Evolutionary conservation across 1,140 invertebrate genomes (phyloP), one percentile per base, ranked within the genome.

Genomic region (Cheumatopsyche charites): DNA sequence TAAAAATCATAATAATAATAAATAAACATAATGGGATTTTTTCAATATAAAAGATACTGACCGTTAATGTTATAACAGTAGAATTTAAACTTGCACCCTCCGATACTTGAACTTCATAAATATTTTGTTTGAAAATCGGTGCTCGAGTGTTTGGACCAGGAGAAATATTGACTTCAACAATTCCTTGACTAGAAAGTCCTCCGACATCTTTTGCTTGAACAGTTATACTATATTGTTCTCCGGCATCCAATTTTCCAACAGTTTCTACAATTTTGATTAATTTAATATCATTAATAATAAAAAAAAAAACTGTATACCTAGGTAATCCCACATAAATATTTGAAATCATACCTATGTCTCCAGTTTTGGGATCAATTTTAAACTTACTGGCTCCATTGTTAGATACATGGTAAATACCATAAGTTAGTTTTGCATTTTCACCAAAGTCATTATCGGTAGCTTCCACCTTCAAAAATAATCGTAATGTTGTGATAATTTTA

Each of bases 371-470:
- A 78, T 96, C 89, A 73, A 96, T 94, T 76, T 88, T 88, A 78
- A 96, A 96, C 80, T 93, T 94, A 62, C 90, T 90, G 41, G 87
- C 86, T 0, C 94, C 94, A 79, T 94, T 95, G 80, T 95, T 96
- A 42, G 93, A 94, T 3, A 96, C 92, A 81, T 95, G 93, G 79
- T 93, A 92, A 70, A 96, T 92, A 71, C 88, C 90, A 83, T 95
- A 96, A 5, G 88, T 88, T 61, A 96, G 87, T 55, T 89, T 87
- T 0, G 93, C 92, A 81, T 95, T 94, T 70, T 90, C 88, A 43
- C 92, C 93, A 76, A 91, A 89, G 79, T 96, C 94, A 76, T 93
- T 93, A 78, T 97, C 94, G 1, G 88, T 90, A 0, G 93, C 94
- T 77, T 90, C 80, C 73, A 84, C 82, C 83, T 83, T n/a, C n/a